Evolutionary conservation across 2,888 invertebrate species (phyloP), one percentile per base, ranked within the genome.

Genomic region (Lepidonotus clava): DNA sequence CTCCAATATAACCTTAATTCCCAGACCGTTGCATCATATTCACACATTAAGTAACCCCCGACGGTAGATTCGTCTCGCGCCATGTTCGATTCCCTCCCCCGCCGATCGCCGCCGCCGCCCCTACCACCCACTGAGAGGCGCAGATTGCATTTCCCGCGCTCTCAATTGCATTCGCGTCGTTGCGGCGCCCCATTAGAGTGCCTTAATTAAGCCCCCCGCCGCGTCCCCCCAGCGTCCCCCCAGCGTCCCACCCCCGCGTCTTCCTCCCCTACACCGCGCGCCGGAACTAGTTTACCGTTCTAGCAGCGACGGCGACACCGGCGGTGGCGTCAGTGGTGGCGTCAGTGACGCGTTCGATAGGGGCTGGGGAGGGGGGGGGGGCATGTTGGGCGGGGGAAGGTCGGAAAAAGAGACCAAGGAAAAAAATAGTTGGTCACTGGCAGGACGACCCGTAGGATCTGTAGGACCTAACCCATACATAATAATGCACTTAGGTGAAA

Each of bases 111-210:
- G 11, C 36, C 71, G 34, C 67, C 34, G 1, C 36, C 18, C 38
- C n/a, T 2, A 38, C 46, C 80, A 14, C 46, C 80, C 28, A 24
- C 80, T 4, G 80, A 8, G 80, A 34, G 14, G 32, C 66, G 6
- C 41, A 41, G 80, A 51, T 46, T 80, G 46, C 80, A 46, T 80
- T 80, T 51, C 46, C 28, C 80, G 46, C 77, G 46, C 18, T 80
- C 80, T 80, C 80, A 80, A 46, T 46, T 80, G 51, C 80, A 46
- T 24, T 2, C 28, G 24, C 80, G n/a, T 28, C n/a, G 6, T 41
- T n/a, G n/a, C 46, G 4, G 41, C 18, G 1, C 46, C 80, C 71
- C 71, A 71, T 71, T 38, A 71, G 71, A 36, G 36, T 18, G 71
- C 21, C 71, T 71, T 71, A 71, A 71, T 71, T 71, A 71, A 71